Evolutionary conservation across 2,888 invertebrate species (phyloP), one percentile per base, ranked within the genome.

Genomic region (Caenorhabditis panamensis): DNA sequence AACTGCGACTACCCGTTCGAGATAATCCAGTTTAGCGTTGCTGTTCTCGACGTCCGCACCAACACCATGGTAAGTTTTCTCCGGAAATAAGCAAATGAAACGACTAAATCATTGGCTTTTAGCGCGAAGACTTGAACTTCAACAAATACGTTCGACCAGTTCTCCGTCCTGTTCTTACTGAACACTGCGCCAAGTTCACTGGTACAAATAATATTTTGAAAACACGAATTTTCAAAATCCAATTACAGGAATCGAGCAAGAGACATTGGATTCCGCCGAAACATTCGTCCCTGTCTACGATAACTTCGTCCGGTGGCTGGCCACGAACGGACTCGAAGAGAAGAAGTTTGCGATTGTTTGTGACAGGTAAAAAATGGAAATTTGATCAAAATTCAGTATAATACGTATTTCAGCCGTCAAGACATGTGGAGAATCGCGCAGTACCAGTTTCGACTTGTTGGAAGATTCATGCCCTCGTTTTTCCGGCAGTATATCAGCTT

Each of bases 401-500:
- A 9, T 31, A 1, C n/a, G 16, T n/a, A n/a, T 58, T 47, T 28
- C 47, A 61, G 75, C 54, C 59, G 75, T 31, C 75, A 75, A 18
- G 75, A 75, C 28, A 61, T 75, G 75, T 75, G 66, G 66, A 36
- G 61, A 31, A 75, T 75, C n/a, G 75, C 75, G 3, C 75, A 75
- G 26, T 75, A 64, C 22, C 75, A 75, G n/a, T 26, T 75, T n/a
- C n/a, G 26, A 2, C 28, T 64, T n/a, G 11, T 28, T n/a, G 49
- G 22, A 13, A 31, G 18, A 4, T 1, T n/a, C 0, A 28, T 75
- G 59, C 75, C 75, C 0, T 1, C 75, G 1, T 66, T 66, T 16
- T 75, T 75, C 66, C 75, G 75, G 1, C 75, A 75, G 24, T 75
- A 66, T 44, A 51, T 75, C 37, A 75, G 37, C 22, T 49, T 75